Evolutionary conservation across 2,888 invertebrate genomes (phyloP), one percentile per base, ranked within the genome.

Genomic region (Tenthredo notha): DNA sequence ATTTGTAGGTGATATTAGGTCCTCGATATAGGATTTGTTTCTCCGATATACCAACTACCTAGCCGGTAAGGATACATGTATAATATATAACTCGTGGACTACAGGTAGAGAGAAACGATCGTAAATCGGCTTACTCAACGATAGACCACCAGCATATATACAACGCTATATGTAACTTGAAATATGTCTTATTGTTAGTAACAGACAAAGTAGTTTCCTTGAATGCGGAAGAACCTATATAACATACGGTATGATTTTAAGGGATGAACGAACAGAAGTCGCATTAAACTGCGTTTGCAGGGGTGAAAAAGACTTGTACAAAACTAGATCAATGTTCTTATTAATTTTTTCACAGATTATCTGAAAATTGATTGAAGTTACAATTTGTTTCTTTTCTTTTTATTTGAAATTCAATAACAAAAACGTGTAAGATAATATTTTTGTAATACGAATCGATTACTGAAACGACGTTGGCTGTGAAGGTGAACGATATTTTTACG

Each of bases 1-100:
- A 77, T 77, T 77, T 77, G 77, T 54, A 77, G 15, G 77, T 54
- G 29, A 77, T 77, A 77, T 77, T 33, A 54, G 21, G 77, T 77
- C 54, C 50, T 77, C 77, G 29, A 50, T 54, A 25, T 33, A 54
- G 54, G 47, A 77, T 77, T 77, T 54, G 54, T 54, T 77, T 43
- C 72, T 43, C 70, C 37, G 37, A 25, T 75, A 43, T 29, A 72
- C 58, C 58, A 7, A 58, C 58, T 18, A 40, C n/a, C 37, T 21
- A 65, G 29, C n/a, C n/a, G n/a, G 12, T 29, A 15, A 12, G 29
- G 40, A 72, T 40, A 21, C 72, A 72, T 33, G 72, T 74, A 74
- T 43, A 18, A 67, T 43, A 67, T 43, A 21, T 9, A 74, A 74
- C 74, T 4, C 74, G 21, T 9, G 0, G 21, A 7, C 70, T 75